phyloP scores from a whole-genome alignment of 2,113 vertebrate species.

The Gnathochromis pfefferi region DNA sequence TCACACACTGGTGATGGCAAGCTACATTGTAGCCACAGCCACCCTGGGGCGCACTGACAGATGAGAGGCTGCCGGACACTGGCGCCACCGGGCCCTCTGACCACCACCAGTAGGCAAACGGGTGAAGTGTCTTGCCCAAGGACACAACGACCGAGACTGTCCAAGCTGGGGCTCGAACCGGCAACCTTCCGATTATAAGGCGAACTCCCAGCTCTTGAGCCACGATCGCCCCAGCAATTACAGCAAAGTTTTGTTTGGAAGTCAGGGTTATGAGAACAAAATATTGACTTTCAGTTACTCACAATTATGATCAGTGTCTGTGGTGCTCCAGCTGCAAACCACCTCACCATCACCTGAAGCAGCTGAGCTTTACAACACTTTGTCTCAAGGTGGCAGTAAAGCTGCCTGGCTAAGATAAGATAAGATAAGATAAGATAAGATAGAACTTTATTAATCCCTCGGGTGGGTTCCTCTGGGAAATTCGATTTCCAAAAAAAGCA shows the following conservation, averaged over 20 bases:
- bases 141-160: not conserved
- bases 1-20: not conserved
- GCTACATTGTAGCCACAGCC: not conserved
- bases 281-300: not conserved
- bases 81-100: not conserved
- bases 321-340: not conserved
- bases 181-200: not conserved
- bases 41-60: not conserved
- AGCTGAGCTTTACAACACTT: not conserved
- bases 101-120: not conserved
- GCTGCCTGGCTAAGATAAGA: too few species aligned
- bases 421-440: too few species aligned
- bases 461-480: too few species aligned
- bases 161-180: not conserved
- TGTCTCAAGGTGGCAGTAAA: not conserved
- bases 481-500: too few species aligned
- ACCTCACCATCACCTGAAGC: not conserved
- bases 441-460: too few species aligned
- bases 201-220: not conserved
- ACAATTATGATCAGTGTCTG: not conserved
- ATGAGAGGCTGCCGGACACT: not conserved
- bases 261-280: not conserved
- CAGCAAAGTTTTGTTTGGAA: not conserved
- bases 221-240: not conserved
- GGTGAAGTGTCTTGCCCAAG: not conserved